Percentiles rank a stretch among this genome's conserved stretches.
These are phyloP conservation scores for Pterois miles DNA, from an alignment of 2,797 vertebrate genomes.

Conservation along the genomic window DNA sequence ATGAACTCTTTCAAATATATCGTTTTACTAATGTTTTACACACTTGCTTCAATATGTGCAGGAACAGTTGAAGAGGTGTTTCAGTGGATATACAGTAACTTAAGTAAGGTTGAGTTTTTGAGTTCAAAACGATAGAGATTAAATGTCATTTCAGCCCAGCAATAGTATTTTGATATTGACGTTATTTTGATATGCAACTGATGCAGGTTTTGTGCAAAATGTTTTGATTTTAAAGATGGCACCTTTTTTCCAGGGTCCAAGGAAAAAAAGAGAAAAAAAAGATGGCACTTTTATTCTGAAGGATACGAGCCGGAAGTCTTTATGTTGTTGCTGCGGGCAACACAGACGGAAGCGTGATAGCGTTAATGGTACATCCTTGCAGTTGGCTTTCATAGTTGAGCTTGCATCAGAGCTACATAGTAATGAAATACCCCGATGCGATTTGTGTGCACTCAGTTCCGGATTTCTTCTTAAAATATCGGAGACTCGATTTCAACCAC, in stretches of 20 bases:
- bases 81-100: not conserved
- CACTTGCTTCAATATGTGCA: not conserved
- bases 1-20: not conserved
- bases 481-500: not conserved
- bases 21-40: not conserved
- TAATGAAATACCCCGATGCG: not conserved
- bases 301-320: conserved; percentile 7
- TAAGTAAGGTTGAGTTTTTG: not conserved
- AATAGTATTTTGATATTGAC: not conserved
- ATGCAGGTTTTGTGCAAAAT: not conserved
- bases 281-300: conserved; percentile 42
- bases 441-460: not conserved
- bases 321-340: conserved; percentile 1
- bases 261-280: too few relatives aligned
- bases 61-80: not conserved
- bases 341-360: not conserved
- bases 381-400: not conserved
- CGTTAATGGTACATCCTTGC: not conserved
- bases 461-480: not conserved
- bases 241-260: too few relatives aligned
- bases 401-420: not conserved
- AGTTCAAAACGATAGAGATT: not conserved
- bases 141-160: not conserved
- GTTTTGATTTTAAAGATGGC: not conserved
- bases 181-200: not conserved